phyloP scores from a whole-genome alignment of 1,140 invertebrate species.

The Polyergus mexicanus region DNA sequence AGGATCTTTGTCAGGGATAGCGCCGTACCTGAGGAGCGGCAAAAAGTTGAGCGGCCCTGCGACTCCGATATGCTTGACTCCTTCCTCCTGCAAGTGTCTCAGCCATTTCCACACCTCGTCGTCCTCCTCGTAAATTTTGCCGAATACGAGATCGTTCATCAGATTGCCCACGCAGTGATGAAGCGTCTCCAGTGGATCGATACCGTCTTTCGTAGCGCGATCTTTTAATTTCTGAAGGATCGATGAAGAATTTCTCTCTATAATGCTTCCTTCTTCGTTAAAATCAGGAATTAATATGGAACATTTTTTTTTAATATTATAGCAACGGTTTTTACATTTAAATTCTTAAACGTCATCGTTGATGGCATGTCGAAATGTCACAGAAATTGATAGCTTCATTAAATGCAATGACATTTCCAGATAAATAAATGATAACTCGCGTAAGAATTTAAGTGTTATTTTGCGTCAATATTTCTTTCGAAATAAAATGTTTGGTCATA shows the following conservation, averaged over 20 bases:
- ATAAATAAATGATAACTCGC: slow-evolving; percentile 29
- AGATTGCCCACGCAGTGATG: slow-evolving; percentile 92
- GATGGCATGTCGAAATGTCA: slow-evolving; percentile 33
- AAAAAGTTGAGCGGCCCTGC: slow-evolving; percentile 94
- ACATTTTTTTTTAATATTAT: neutral
- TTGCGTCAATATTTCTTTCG: neutral
- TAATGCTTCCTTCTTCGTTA: neutral
- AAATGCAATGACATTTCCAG: slow-evolving; percentile 56
- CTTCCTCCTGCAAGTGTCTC: slow-evolving; percentile 91
- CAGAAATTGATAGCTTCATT: slow-evolving; percentile 52
- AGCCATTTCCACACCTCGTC: slow-evolving; percentile 92
- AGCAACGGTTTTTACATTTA: neutral
- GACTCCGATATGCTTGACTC: slow-evolving; percentile 92
- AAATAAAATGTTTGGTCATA: slow-evolving; percentile 30
- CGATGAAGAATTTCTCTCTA: neutral
- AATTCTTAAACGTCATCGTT: neutral
- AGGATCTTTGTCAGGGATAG: neutral
- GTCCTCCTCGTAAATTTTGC: slow-evolving; percentile 89
- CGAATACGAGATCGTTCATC: slow-evolving; percentile 92
- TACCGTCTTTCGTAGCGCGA: slow-evolving; percentile 68
- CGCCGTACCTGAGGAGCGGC: slow-evolving; percentile 91
- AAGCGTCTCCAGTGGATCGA: slow-evolving; percentile 87
- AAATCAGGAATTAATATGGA: neutral
- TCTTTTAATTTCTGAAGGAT: slow-evolving; percentile 78
- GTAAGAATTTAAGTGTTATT: neutral